Evolutionary conservation across 2,888 invertebrate species (phyloP).

Genomic region (Drosophila tanythrix): DNA sequence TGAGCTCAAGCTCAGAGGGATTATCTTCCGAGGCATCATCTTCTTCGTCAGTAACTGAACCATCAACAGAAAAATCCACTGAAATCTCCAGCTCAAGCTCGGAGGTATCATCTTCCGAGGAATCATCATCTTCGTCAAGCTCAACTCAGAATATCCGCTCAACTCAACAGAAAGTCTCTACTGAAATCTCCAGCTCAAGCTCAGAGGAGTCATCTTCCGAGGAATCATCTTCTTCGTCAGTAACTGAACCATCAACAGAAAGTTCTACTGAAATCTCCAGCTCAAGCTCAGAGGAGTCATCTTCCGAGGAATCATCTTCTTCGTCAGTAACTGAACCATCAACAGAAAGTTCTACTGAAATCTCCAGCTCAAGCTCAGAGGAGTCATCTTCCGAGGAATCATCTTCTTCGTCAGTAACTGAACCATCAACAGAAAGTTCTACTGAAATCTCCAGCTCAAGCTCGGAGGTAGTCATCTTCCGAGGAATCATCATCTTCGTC

Average conservation of each 20-base stretch:
- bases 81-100: not conserved
- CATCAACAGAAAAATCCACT: not conserved
- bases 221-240: constrained; percentile 1
- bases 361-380: not conserved
- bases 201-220: no score
- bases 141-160: no score
- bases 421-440: constrained; percentile 5
- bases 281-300: not conserved
- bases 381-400: not conserved
- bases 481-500: constrained; percentile 5
- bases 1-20: not conserved
- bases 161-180: not conserved
- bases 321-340: not conserved
- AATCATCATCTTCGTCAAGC: constrained; percentile 2
- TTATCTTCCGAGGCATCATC: not conserved
- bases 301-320: not conserved
- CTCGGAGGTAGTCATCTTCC: not conserved
- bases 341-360: constrained; percentile 7
- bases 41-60: not conserved
- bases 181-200: not conserved
- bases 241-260: constrained; percentile 2
- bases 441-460: constrained; percentile 1
- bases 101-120: not conserved
- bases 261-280: not conserved
- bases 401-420: not conserved